A percentile compares a stretch with the other conserved stretches of the same genome.
Evolutionary conservation across 2,113 vertebrate genomes (phyloP).

Genomic region (Peucedramus taeniatus): DNA sequence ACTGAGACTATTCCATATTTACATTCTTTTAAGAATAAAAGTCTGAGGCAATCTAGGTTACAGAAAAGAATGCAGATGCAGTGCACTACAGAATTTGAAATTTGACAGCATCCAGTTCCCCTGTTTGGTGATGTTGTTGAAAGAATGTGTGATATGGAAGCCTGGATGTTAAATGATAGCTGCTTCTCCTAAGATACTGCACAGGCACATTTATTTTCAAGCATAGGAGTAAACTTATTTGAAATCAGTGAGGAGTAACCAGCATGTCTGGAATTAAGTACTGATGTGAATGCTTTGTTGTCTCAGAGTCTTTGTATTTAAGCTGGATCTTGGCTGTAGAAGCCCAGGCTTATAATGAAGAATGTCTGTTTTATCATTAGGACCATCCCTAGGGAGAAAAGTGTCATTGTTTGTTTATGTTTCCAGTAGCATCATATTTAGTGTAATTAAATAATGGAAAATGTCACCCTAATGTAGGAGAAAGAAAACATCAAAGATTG

Average conservation of each 20-base stretch:
- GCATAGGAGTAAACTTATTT: neutral
- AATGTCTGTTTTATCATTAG: neutral
- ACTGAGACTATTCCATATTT: neutral
- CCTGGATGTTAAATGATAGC: neutral
- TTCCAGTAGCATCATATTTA: neutral
- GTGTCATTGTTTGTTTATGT: neutral
- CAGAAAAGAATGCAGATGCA: neutral
- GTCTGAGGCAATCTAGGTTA: neutral
- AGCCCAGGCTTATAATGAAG: neutral
- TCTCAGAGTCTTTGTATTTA: neutral
- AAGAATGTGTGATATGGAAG: neutral
- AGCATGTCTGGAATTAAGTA: neutral
- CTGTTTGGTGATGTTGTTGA: neutral
- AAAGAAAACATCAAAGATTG: neutral
- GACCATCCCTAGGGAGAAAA: neutral
- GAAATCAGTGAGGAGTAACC: neutral
- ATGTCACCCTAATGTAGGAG: neutral
- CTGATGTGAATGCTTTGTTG: neutral
- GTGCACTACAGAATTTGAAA: neutral
- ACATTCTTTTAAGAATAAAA: neutral
- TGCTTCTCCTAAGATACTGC: neutral
- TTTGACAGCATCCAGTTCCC: neutral
- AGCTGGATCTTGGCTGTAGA: neutral
- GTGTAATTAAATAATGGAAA: conserved; percentile 13
- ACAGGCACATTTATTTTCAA: neutral